phyloP scores from a whole-genome alignment of 2,888 invertebrate genomes.

The Brenthis hecate region DNA sequence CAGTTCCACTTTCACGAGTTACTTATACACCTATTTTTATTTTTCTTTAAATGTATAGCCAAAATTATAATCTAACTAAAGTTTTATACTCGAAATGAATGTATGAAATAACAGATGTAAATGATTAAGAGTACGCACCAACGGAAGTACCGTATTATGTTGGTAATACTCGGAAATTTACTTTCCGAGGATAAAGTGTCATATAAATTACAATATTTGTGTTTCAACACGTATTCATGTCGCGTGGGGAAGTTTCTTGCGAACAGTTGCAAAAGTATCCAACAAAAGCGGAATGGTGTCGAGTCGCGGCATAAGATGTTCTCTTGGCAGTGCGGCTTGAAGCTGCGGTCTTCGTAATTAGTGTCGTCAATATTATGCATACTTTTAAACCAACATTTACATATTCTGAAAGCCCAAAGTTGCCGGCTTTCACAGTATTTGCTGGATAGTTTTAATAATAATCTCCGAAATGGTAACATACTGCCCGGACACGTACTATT shows the following conservation, averaged over 20 bases:
- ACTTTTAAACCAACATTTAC: conserved; percentile 34
- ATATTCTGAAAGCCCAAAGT: conserved; percentile 44
- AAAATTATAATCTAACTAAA: no score
- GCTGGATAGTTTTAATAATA: conserved; percentile 61
- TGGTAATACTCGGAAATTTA: conserved; percentile 5
- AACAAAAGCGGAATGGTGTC: conserved; percentile 39
- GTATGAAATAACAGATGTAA: no score
- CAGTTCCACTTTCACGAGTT: background rate
- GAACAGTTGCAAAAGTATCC: conserved; percentile 31
- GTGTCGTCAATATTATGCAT: conserved; percentile 54
- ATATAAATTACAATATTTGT: conserved; percentile 31
- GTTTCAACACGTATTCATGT: conserved; percentile 27
- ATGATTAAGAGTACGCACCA: no score
- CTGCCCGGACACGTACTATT: conserved; percentile 49
- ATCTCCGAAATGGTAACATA: conserved; percentile 73
- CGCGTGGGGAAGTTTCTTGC: conserved; percentile 31
- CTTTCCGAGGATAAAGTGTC: conserved; percentile 18
- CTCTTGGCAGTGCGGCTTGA: conserved; percentile 27
- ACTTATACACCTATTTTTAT: background rate
- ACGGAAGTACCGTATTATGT: background rate
- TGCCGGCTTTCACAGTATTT: conserved; percentile 60
- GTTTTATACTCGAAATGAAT: no score
- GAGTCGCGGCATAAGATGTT: conserved; percentile 36
- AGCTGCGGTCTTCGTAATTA: conserved; percentile 49
- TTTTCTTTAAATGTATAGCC: no score